Percentiles rank a stretch among this genome's conserved stretches.
phyloP scores from a whole-genome alignment of 2,113 vertebrate genomes.

The Cynopterus brachyotis region DNA sequence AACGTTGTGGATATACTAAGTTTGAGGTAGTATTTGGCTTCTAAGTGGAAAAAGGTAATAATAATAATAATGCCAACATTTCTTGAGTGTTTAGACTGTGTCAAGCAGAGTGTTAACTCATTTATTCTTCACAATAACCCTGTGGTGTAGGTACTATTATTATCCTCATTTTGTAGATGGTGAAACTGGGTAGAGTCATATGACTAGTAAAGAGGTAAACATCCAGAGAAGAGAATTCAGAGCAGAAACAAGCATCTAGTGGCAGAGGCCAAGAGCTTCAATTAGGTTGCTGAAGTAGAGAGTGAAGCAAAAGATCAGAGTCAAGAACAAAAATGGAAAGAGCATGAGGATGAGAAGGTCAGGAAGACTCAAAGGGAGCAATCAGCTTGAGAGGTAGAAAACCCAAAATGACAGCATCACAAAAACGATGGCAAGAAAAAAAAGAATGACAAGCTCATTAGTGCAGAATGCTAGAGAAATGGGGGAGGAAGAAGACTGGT shows the following conservation, averaged over 20 bases:
- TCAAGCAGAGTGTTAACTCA: background rate
- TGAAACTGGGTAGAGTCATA: background rate
- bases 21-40: background rate
- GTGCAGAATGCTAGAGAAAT: background rate
- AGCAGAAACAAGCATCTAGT: background rate
- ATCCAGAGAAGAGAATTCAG: background rate
- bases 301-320: background rate
- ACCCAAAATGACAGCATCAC: too few relatives aligned
- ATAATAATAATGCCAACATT: background rate
- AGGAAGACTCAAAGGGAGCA: background rate
- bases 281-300: background rate
- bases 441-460: too few relatives aligned
- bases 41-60: background rate
- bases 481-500: background rate
- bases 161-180: background rate
- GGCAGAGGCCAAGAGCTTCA: background rate
- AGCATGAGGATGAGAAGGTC: background rate
- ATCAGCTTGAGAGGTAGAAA: background rate
- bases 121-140: background rate
- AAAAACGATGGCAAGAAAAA: background rate
- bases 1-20: background rate
- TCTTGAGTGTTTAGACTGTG: background rate
- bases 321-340: background rate
- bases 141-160: background rate
- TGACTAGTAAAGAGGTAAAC: background rate